Conservation (phyloP, 2,113 vertebrate genomes). For the Chionodraco myersi region DNA sequence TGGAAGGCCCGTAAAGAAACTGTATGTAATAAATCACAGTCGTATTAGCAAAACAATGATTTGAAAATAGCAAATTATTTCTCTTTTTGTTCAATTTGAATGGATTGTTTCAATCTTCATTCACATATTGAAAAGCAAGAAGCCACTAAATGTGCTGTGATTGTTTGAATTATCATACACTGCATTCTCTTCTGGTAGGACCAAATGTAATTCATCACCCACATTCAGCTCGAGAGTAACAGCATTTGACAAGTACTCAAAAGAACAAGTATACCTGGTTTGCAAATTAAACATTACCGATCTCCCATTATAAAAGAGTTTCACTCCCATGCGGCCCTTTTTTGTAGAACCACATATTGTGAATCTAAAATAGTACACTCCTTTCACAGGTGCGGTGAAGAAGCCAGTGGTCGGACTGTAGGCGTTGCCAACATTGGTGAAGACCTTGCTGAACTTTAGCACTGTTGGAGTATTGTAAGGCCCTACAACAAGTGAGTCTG, state of each 20-base stretch:
- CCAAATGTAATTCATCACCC: background rate
- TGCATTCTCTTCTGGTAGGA: background rate
- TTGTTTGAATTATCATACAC: background rate
- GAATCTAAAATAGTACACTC: slow-evolving; percentile 10
- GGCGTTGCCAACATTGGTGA: background rate
- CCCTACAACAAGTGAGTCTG: background rate
- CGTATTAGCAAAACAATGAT: too few species aligned
- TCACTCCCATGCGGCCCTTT: background rate
- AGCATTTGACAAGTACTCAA: slow-evolving; percentile 4
- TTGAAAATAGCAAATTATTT: too few species aligned
- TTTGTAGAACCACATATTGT: background rate
- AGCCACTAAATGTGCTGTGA: slow-evolving; percentile 13
- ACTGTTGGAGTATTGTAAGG: background rate
- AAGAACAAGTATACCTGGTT: fast-evolving
- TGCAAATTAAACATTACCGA: background rate
- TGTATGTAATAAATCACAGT: too few species aligned
- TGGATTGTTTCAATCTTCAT: background rate
- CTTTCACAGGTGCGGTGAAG: slow-evolving; percentile 22
- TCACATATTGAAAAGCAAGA: slow-evolving; percentile 21
- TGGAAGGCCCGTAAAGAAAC: too few species aligned
- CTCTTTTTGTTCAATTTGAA: background rate
- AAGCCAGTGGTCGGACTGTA: slow-evolving; percentile 9
- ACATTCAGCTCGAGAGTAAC: slow-evolving; percentile 2
- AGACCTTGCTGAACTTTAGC: background rate
- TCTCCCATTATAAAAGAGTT: background rate